Percentiles rank a stretch among this genome's conserved stretches.
These are phyloP conservation scores for Onychomys torridus DNA, from an alignment of 2,797 vertebrate genomes.

Conservation along the genomic window DNA sequence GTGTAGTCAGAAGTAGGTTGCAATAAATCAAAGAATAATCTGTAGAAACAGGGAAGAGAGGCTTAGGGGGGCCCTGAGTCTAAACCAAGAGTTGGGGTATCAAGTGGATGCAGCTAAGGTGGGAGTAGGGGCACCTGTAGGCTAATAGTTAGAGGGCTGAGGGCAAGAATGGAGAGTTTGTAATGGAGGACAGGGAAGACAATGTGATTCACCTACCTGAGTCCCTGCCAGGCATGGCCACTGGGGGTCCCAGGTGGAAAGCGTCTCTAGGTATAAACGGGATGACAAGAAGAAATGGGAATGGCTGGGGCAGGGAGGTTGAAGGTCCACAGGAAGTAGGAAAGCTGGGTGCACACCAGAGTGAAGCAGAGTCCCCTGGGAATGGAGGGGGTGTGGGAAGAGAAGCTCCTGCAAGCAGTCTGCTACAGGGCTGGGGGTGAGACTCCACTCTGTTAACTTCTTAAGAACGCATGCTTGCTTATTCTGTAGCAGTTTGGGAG, in stretches of 20 bases:
- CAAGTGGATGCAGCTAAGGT: background rate
- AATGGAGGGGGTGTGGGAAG: background rate
- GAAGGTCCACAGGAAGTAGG: background rate
- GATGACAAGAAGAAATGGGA: background rate
- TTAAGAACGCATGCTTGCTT: background rate
- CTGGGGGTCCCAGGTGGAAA: background rate
- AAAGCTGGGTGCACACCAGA: background rate
- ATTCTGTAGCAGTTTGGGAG: background rate
- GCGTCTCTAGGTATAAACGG: background rate
- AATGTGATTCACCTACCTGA: too few relatives aligned
- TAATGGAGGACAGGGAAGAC: background rate
- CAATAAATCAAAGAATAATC: background rate
- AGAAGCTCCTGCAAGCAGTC: background rate
- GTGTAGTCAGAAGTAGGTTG: background rate
- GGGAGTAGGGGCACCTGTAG: background rate
- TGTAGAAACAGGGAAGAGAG: background rate
- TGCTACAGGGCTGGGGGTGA: background rate
- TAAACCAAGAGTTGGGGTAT: background rate
- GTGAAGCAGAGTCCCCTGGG: too few relatives aligned
- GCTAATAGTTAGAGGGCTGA: background rate
- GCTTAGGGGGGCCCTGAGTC: background rate
- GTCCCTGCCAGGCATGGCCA: background rate
- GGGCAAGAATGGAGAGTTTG: background rate
- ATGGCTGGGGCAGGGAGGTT: too few relatives aligned
- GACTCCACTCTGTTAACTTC: background rate